phyloP scores from a whole-genome alignment of 2,888 invertebrate species.

The Meliscaeva auricollis region DNA sequence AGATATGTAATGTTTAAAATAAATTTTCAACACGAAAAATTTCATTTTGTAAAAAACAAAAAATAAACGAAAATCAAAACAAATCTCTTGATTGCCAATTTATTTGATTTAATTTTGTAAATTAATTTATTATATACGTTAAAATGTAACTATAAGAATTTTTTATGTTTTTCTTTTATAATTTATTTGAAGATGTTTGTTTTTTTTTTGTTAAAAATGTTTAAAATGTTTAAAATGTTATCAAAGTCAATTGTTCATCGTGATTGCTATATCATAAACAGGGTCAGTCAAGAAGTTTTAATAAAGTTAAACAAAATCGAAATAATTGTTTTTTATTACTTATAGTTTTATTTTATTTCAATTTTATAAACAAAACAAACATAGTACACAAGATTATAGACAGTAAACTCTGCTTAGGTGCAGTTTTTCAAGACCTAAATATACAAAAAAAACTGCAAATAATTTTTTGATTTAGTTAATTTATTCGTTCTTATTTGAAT shows the following conservation, averaged over 20 bases:
- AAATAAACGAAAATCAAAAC: neutral
- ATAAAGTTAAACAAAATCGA: too few relatives aligned
- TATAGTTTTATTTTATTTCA: too few relatives aligned
- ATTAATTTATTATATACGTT: neutral
- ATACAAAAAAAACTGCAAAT: too few relatives aligned
- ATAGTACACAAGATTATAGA: too few relatives aligned
- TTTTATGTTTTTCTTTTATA: neutral
- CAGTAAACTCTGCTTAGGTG: too few relatives aligned
- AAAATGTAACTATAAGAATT: neutral
- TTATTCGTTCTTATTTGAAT: too few relatives aligned
- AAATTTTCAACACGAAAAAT: conserved; percentile 9
- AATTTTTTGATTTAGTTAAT: too few relatives aligned
- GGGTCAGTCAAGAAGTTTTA: too few relatives aligned
- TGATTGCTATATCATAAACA: neutral
- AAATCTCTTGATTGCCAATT: conserved; percentile 71
- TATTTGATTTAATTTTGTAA: conserved; percentile 12
- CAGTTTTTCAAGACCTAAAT: too few relatives aligned
- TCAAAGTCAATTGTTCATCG: neutral
- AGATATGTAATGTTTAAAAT: neutral
- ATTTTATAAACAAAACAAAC: too few relatives aligned
- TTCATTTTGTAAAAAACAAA: conserved; percentile 50
- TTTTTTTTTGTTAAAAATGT: neutral
- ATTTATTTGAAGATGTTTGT: neutral
- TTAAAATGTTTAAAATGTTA: neutral
- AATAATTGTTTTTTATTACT: too few relatives aligned